phyloP scores from a whole-genome alignment of 2,888 invertebrate genomes.

The Pandemis cinnamomeana region DNA sequence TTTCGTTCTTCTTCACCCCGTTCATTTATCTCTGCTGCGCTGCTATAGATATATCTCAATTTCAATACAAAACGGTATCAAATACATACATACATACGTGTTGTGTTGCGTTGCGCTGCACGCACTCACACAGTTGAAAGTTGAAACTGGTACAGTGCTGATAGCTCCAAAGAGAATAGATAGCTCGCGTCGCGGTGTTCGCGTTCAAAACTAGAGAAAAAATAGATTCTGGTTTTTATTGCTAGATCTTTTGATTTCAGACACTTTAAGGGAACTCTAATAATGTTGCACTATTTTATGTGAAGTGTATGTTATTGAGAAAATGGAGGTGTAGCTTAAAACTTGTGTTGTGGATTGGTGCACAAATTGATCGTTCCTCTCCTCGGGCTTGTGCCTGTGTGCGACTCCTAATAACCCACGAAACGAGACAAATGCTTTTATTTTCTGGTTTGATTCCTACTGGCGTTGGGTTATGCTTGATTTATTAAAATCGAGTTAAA shows the following conservation, averaged over 20 bases:
- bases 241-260: conserved; percentile 19
- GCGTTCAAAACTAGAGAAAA: conserved; percentile 14
- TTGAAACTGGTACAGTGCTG: conserved; percentile 17
- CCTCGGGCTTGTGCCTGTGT: conserved; percentile 23
- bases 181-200: conserved; percentile 16
- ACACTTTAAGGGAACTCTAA: background rate
- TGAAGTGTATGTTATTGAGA: conserved; percentile 21
- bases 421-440: conserved; percentile 32
- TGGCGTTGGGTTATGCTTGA: conserved; percentile 27
- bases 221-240: conserved; percentile 16
- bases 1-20: background rate
- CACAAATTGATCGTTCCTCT: conserved; percentile 35
- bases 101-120: background rate
- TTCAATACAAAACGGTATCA: conserved; percentile 5
- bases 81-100: background rate
- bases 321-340: conserved; percentile 40
- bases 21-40: background rate
- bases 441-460: conserved; percentile 11
- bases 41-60: background rate
- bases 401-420: conserved; percentile 20
- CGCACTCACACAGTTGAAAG: conserved; percentile 17
- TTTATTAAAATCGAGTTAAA: conserved; percentile 31
- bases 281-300: conserved; percentile 10
- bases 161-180: too few species aligned
- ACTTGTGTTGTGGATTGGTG: conserved; percentile 25